Evolutionary conservation across 2,888 invertebrate genomes (phyloP).

Genomic region (Ophioninae sp.): DNA sequence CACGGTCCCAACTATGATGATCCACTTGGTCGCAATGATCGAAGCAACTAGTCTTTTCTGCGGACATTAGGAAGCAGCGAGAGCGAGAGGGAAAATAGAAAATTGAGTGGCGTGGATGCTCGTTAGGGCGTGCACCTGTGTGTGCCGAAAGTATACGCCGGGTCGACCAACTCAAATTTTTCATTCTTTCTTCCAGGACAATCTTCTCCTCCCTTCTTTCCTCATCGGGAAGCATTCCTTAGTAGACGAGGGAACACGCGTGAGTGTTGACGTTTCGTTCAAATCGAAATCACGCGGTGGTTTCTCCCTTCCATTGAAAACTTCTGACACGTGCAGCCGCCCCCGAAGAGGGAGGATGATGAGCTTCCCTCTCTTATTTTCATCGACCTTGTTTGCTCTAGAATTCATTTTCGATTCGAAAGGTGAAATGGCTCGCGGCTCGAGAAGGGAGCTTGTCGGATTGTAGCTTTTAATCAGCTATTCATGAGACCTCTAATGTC

Average conservation of each 20-base stretch:
- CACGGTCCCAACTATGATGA: constrained; percentile 59
- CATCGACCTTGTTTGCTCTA: constrained; percentile 30
- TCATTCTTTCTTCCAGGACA: constrained; percentile 74
- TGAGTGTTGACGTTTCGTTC: constrained; percentile 43
- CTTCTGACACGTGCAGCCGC: constrained; percentile 56
- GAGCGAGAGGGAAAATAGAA: constrained; percentile 51
- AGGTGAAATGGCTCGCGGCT: constrained; percentile 24
- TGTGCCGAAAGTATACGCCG: constrained; percentile 60
- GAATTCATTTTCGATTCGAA: background rate
- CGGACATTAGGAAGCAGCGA: constrained; percentile 15
- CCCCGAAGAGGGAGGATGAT: constrained; percentile 42
- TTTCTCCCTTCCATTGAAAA: background rate
- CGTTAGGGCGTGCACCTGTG: constrained; percentile 77
- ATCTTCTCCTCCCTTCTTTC: constrained; percentile 65
- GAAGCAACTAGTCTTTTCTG: constrained; percentile 20
- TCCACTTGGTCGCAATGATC: constrained; percentile 32
- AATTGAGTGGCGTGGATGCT: constrained; percentile 64
- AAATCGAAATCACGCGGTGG: constrained; percentile 32
- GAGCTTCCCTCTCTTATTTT: background rate
- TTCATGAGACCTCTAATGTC: constrained; percentile 38
- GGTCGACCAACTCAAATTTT: constrained; percentile 72
- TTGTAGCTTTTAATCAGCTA: constrained; percentile 52
- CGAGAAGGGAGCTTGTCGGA: constrained; percentile 39
- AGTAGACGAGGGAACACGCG: constrained; percentile 16
- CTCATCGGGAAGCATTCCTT: constrained; percentile 36